Evolutionary conservation across 2,113 vertebrate genomes (phyloP), one percentile per base, ranked within the genome.

Genomic region (Epinephelus moara): DNA sequence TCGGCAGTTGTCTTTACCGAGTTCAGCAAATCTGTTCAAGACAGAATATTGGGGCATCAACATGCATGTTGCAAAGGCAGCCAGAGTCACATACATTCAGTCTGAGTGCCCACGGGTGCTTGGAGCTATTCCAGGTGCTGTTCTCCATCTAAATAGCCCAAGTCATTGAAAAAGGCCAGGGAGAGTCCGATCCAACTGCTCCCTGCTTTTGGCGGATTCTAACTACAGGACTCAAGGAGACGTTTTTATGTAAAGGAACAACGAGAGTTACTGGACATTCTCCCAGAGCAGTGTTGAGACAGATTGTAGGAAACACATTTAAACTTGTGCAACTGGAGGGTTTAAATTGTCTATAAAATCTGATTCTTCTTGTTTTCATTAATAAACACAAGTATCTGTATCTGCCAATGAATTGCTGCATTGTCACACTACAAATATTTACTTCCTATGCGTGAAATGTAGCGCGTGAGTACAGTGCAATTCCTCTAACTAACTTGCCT

Each of bases 311-410:
- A 96, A 94, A 94, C 93, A 92, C 56, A 85, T 89, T 90, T 80
- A 90, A 94, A 92, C 87, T 67, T 78, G 81, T 89, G 84, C 80
- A 82, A 86, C 88, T 83, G 55, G 85, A 91, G 90, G 66, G 72
- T 91, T 94, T 92, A 93, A 94, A 95, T 92, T 75, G 92, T 93
- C 88, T 94, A 93, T 93, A 92, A 94, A 95, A 94, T 93, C 83
- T 27, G 78, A 92, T 92, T 89, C 87, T 87, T 60, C 78, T 80
- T 21, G 7, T 91, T 91, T 91, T 71, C 56, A 82, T 81, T 79
- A 72, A 89, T 81, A 90, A 92, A 91, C 84, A 84, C 84, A 85
- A 87, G 78, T 49, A 84, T 75, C 73, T 57, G 76, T 70, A 89
- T 60, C 78, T 18, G 79, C 57, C 66, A 81, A 55, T 75, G 55